Conservation (phyloP, 2,797 vertebrate species). For the Xenopus petersii region DNA sequence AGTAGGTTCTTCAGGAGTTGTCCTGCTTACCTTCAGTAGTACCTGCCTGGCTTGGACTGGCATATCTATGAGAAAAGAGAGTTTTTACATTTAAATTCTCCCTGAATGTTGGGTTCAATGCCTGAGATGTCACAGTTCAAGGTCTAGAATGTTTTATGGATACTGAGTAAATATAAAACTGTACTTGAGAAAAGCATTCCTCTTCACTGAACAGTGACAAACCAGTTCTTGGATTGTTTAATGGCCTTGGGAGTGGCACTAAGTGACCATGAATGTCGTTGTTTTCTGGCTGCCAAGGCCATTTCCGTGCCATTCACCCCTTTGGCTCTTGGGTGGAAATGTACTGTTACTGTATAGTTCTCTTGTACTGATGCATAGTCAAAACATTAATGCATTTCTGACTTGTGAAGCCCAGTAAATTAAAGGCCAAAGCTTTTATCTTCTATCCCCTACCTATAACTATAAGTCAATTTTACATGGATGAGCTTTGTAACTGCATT, state of each 20-base stretch:
- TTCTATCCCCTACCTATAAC: too few species aligned
- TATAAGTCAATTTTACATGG: too few species aligned
- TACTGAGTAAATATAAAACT: conserved; percentile 55
- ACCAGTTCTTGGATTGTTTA: conserved; percentile 22
- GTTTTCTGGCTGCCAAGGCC: conserved; percentile 11
- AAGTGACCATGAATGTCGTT: conserved; percentile 4
- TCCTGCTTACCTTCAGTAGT: conserved; percentile 19
- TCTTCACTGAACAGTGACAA: conserved; percentile 17
- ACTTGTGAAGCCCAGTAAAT: too few species aligned
- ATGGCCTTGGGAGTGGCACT: conserved; percentile 27
- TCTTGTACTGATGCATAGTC: too few species aligned
- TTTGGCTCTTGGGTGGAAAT: neutral
- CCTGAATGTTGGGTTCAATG: conserved; percentile 63
- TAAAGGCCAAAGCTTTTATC: too few species aligned
- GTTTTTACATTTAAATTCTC: conserved; percentile 27
- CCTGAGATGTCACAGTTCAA: conserved; percentile 50
- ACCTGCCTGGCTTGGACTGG: conserved; percentile 16
- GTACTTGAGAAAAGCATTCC: conserved; percentile 49
- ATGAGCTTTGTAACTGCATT: too few species aligned
- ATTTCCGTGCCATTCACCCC: conserved; percentile 35
- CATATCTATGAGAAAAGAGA: neutral
- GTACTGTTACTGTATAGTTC: neutral
- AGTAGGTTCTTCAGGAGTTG: neutral
- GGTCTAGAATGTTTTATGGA: conserved; percentile 52
- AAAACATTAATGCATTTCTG: too few species aligned